Evolutionary conservation across 2,113 vertebrate species (phyloP).

Genomic region (Ceuthmochares aereus): DNA sequence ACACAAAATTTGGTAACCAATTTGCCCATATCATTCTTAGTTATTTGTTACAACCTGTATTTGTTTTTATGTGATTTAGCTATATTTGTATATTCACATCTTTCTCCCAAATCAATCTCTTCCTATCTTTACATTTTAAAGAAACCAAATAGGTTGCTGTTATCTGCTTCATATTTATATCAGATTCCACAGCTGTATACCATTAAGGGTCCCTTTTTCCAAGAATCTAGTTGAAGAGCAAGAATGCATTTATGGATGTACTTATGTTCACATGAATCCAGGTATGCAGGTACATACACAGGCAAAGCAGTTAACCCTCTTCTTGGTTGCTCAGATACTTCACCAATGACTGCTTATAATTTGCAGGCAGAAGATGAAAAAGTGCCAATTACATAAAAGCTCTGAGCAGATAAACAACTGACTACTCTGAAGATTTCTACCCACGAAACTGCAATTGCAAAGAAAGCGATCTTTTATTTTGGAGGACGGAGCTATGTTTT

Average conservation of each 20-base stretch:
- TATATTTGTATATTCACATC: background rate
- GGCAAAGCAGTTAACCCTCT: background rate
- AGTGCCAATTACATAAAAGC: conserved; percentile 18
- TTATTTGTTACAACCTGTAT: background rate
- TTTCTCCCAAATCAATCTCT: background rate
- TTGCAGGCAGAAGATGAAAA: background rate
- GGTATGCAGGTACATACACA: background rate
- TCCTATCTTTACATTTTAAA: background rate
- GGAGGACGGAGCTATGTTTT: background rate
- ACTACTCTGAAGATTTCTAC: background rate
- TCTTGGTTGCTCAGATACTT: background rate
- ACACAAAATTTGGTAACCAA: background rate
- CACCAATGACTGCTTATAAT: background rate
- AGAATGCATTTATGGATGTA: background rate
- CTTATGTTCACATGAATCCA: background rate
- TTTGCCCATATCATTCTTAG: background rate
- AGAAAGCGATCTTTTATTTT: background rate
- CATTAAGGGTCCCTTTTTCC: background rate
- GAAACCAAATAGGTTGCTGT: background rate
- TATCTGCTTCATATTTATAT: background rate
- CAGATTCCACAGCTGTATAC: background rate
- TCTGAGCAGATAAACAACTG: conserved; percentile 9
- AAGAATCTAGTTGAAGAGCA: background rate
- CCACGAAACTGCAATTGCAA: background rate
- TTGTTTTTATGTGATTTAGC: background rate